Base-by-base conservation (phyloP, 1,140 invertebrate species). In the Rhynchophorus ferrugineus region DNA sequence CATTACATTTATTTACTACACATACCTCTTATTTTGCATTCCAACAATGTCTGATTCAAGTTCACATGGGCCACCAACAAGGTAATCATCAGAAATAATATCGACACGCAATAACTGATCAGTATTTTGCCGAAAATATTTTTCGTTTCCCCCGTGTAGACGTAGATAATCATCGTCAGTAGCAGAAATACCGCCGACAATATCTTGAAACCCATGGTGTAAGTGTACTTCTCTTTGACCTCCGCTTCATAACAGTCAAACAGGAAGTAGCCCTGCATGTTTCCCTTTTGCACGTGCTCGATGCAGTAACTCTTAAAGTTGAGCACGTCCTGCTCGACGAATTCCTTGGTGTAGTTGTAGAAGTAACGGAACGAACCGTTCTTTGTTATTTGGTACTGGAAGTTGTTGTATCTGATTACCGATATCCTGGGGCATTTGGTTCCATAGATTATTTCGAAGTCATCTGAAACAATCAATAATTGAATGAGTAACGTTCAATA, bases 71-170 rank as follows among this genome's bases (percentile, higher is more conserved):
- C 5, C 24, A 29, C 24, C 24, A 29, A 6, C 37, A 38, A 19
- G 5, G 18, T 38, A 7, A 38, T 7, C 37, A 38, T 38, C 37
- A 38, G 37, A 5, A 36, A 53, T n/a, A 53, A 29, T 3, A 16
- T 38, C 1, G n/a, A 19, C 0, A 46, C 20, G 21, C 50, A 53
- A 22, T 53, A 53, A 39, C 46, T 53, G 6, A 53, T 46, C 20
- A 53, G 34, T 18, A 53, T 46, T 13, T 53, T 53, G 18, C 50
- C 50, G 36, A 53, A 53, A 7, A 42, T 8, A 3, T 45, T 53
- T 18, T 29, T 45, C 2, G 50, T 53, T n/a, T 53, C 42, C 18
- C 35, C 18, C 11, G 46, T n/a, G 8, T 41, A 6, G 6, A 46
- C 3, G 17, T 53, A 53, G 11, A 45, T 39, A 18, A 45, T 1